Conservation (phyloP, 2,113 vertebrate genomes). For the Mandrillus leucophaeus region DNA sequence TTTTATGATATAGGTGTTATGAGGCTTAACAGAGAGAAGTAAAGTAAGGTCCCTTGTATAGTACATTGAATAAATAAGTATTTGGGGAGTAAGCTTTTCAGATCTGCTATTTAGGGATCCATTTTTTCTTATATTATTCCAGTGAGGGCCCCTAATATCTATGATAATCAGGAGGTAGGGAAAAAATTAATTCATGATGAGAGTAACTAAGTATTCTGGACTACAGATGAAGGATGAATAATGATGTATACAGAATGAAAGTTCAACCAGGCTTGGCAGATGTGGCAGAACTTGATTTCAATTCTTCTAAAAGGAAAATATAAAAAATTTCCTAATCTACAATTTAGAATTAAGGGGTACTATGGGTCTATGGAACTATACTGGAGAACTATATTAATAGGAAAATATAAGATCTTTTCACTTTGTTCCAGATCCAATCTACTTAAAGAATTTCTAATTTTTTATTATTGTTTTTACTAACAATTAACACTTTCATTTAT, state of each 20-base stretch:
- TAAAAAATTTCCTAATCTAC: not conserved
- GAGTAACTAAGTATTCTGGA: not conserved
- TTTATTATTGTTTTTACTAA: not conserved
- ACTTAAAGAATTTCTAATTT: not conserved
- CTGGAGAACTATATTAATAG: not conserved
- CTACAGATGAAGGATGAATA: not conserved
- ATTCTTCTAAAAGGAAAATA: not conserved
- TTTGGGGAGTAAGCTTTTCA: not conserved
- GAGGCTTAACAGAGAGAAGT: not conserved
- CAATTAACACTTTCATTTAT: not conserved
- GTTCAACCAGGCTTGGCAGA: not conserved
- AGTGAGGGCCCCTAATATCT: not conserved
- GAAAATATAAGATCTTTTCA: not conserved
- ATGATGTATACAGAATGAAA: not conserved
- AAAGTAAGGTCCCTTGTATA: not conserved
- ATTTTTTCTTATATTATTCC: slow-evolving; percentile 23
- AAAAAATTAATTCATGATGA: not conserved
- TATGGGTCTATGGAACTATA: not conserved
- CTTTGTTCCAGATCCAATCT: not conserved
- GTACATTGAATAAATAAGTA: not conserved
- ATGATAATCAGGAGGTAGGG: not conserved
- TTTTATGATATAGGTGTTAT: not conserved
- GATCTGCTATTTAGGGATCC: not conserved
- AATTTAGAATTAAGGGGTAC: not conserved
- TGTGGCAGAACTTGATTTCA: not conserved